A percentile compares a stretch with the other conserved stretches of the same genome.
These are phyloP conservation scores for Omphaloscelis lunosa DNA, from an alignment of 2,888 invertebrate species.

Conservation along the genomic window DNA sequence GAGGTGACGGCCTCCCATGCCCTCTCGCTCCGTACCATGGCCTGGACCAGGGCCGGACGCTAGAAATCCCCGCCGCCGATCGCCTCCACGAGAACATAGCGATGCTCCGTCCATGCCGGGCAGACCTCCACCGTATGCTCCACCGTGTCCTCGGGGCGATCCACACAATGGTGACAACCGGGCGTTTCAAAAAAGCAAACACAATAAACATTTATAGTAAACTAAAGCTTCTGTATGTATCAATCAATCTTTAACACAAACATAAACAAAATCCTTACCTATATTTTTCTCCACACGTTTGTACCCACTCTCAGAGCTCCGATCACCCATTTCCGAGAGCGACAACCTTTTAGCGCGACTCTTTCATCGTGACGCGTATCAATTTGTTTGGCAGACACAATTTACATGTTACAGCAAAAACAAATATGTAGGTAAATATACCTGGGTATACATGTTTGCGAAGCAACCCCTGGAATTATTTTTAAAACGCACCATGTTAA, in stretches of 20 bases:
- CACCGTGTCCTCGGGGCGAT: no score
- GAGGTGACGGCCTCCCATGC: no score
- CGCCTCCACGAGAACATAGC: no score
- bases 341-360: constrained; percentile 65
- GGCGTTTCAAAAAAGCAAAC: neutral
- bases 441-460: neutral
- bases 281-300: constrained; percentile 27
- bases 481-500: neutral
- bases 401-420: constrained; percentile 57
- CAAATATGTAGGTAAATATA: constrained; percentile 12
- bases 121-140: no score
- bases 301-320: constrained; percentile 29
- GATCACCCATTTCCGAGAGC: constrained; percentile 62
- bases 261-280: constrained; percentile 18
- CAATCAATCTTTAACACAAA: constrained; percentile 14
- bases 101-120: no score
- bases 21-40: no score
- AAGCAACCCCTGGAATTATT: neutral
- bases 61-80: no score
- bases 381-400: constrained; percentile 64
- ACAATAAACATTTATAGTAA: neutral
- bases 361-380: constrained; percentile 62
- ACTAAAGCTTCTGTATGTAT: neutral
- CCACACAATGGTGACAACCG: no score
- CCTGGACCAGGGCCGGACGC: no score